Percentiles rank a stretch among this genome's conserved stretches.
phyloP scores from a whole-genome alignment of 1,140 invertebrate species.

The Nasonia vitripennis region DNA sequence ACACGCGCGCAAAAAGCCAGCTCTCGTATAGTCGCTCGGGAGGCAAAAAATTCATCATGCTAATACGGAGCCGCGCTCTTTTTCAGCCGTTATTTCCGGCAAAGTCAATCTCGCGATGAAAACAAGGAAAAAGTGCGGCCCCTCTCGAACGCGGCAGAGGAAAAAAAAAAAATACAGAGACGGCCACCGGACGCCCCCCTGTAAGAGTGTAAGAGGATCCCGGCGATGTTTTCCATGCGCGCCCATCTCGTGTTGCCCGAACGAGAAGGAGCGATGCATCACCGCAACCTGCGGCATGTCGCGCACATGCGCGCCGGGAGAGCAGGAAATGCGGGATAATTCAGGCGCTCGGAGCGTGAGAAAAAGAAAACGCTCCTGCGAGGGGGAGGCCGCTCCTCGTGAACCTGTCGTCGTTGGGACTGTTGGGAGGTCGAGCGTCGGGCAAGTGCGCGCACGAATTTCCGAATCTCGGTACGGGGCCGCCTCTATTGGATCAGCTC shows the following conservation, averaged over 20 bases:
- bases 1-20: neutral
- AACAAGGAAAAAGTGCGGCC: too few relatives aligned
- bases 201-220: neutral
- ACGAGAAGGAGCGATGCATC: too few relatives aligned
- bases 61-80: neutral
- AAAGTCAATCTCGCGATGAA: neutral
- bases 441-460: neutral
- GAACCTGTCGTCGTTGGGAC: neutral
- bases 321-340: constrained; percentile 58
- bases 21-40: neutral
- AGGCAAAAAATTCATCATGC: constrained; percentile 27
- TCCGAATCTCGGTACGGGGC: too few relatives aligned
- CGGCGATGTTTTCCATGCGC: neutral
- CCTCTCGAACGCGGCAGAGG: too few relatives aligned
- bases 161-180: neutral
- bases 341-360: constrained; percentile 44
- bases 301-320: constrained; percentile 25
- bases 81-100: neutral
- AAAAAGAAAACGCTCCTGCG: constrained; percentile 44
- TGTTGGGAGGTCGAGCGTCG: constrained; percentile 13
- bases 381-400: neutral
- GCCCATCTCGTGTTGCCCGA: neutral
- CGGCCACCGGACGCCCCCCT: neutral
- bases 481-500: neutral
- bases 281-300: constrained; percentile 35